phyloP scores from a whole-genome alignment of 1,140 invertebrate genomes.

The Nasonia longicornis region DNA sequence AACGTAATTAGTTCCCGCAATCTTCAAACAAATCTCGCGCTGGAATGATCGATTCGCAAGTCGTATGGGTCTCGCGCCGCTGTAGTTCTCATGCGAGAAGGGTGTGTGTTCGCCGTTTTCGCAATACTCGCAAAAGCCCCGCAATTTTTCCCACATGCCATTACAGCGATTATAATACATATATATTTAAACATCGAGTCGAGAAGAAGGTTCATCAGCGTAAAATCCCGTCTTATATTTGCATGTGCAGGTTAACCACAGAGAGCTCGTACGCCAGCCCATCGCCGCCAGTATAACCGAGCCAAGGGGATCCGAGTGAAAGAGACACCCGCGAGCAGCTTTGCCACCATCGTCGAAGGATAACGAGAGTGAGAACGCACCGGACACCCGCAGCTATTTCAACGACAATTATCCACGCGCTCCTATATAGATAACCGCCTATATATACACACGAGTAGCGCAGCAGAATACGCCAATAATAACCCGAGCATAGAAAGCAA shows the following conservation, averaged over 20 bases:
- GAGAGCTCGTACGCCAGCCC: background rate
- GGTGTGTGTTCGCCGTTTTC: background rate
- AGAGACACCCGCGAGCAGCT: background rate
- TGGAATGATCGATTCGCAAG: background rate
- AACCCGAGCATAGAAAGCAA: background rate
- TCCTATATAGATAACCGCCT: background rate
- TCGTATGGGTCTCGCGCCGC: no score
- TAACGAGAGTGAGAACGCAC: background rate
- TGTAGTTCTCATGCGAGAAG: background rate
- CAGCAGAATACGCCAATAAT: background rate
- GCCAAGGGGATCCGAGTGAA: constrained; percentile 19
- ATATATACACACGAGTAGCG: background rate
- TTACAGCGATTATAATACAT: background rate
- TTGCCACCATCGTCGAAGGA: background rate
- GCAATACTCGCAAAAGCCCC: background rate
- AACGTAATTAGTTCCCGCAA: background rate
- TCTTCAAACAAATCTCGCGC: background rate
- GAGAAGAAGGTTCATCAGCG: background rate
- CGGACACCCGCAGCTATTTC: background rate
- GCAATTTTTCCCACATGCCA: background rate
- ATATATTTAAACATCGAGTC: background rate
- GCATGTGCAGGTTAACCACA: background rate
- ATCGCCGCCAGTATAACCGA: background rate
- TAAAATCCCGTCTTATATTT: background rate
- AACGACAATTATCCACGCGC: background rate